These are phyloP conservation scores for Dolichotis patagonum DNA, from an alignment of 2,113 vertebrate genomes.

Conservation along the genomic window DNA sequence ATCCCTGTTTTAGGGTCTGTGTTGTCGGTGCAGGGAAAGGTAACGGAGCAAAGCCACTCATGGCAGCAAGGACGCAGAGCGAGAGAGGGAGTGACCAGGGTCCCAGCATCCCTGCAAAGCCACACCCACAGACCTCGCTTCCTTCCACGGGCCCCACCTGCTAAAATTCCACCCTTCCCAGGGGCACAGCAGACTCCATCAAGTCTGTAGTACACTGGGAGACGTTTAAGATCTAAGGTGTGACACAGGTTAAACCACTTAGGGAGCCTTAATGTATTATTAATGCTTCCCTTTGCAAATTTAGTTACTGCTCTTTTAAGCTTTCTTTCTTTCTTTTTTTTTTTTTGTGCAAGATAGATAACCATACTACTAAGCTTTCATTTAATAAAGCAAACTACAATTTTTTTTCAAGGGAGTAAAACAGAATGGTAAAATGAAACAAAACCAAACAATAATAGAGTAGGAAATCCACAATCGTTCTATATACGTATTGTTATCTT, in stretches of 20 bases:
- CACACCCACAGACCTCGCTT: not conserved
- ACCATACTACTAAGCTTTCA: not conserved
- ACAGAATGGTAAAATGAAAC: no score
- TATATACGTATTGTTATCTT: no score
- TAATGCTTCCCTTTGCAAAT: not conserved
- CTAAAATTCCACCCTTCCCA: not conserved
- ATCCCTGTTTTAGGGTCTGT: not conserved
- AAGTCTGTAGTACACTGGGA: not conserved
- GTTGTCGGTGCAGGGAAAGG: not conserved
- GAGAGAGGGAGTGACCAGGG: no score
- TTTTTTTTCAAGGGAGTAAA: no score
- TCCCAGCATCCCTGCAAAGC: not conserved
- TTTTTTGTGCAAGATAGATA: no score
- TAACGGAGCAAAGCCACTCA: not conserved
- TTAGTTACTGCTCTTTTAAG: not conserved
- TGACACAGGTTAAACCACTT: not conserved
- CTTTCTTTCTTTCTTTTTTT: not conserved
- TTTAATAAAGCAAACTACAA: not conserved
- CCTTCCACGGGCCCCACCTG: not conserved
- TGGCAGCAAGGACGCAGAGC: not conserved
- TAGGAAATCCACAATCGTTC: no score
- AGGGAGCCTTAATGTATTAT: not conserved
- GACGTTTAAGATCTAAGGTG: not conserved
- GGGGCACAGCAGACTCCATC: no score
- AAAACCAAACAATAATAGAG: no score